Evolutionary conservation across 2,113 vertebrate genomes (phyloP).

Genomic region (Grammomys dolichurus): DNA sequence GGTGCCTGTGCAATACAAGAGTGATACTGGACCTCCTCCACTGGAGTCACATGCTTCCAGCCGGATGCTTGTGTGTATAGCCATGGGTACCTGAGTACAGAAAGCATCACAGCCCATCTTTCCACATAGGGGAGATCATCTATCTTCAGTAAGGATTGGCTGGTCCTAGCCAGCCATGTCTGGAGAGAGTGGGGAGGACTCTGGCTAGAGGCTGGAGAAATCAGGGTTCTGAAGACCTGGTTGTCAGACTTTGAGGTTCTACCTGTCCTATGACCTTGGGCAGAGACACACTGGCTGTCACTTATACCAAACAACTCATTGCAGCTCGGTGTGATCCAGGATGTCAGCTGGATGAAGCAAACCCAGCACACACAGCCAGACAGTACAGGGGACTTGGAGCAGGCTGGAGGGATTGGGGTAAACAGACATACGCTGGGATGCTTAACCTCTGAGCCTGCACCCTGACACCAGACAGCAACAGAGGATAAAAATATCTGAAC

Average conservation of each 20-base stretch:
- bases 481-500: constrained; percentile 37
- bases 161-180: not conserved
- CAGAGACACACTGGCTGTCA: not conserved
- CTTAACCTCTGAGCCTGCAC: not conserved
- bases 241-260: not conserved
- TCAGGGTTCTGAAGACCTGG: not conserved
- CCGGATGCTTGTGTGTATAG: not conserved
- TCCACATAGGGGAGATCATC: not conserved
- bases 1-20: not conserved
- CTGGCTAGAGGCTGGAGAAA: not conserved
- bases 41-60: not conserved
- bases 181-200: not conserved
- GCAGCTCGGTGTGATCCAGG: not conserved
- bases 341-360: not conserved
- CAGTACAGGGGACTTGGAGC: not conserved
- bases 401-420: fast-evolving
- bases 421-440: not conserved
- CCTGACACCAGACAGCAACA: not conserved
- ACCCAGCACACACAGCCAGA: not conserved
- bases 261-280: not conserved
- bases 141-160: not conserved
- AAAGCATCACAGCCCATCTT: not conserved
- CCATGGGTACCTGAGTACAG: not conserved
- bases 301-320: not conserved
- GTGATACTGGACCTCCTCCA: not conserved